phyloP scores from a whole-genome alignment of 2,797 vertebrate genomes.

The Platalea minor region DNA sequence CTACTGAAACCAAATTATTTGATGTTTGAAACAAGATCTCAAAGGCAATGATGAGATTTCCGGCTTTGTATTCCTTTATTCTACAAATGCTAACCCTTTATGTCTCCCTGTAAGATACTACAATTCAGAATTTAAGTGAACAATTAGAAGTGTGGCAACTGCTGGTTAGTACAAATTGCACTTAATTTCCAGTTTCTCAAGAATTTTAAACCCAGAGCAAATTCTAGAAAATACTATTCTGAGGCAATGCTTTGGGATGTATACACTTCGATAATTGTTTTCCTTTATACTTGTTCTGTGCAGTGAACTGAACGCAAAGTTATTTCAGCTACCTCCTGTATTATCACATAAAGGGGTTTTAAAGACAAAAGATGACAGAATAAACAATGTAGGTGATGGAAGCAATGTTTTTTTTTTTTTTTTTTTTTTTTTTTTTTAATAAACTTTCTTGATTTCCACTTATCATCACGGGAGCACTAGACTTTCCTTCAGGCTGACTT shows the following conservation, averaged over 20 bases:
- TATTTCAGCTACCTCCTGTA: background rate
- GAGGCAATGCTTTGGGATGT: background rate
- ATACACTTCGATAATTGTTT: background rate
- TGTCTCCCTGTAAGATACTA: background rate
- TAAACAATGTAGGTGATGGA: background rate
- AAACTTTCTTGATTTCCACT: background rate
- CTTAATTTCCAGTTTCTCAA: background rate
- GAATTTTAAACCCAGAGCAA: background rate
- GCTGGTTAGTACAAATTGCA: background rate
- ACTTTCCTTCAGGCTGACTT: background rate
- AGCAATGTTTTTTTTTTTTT: background rate
- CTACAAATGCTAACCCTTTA: background rate
- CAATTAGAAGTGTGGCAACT: background rate
- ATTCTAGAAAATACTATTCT: background rate
- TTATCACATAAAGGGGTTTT: background rate
- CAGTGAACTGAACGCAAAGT: background rate
- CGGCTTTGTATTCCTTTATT: background rate
- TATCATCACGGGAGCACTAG: background rate
- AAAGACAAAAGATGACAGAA: background rate
- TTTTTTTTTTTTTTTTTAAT: background rate
- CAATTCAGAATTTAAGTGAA: background rate
- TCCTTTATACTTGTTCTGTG: background rate
- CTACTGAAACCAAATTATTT: background rate
- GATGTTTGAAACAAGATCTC: background rate
- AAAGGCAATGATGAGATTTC: background rate